Base-by-base conservation (phyloP, 2,113 vertebrate genomes). In the Paedocypris sp. region DNA sequence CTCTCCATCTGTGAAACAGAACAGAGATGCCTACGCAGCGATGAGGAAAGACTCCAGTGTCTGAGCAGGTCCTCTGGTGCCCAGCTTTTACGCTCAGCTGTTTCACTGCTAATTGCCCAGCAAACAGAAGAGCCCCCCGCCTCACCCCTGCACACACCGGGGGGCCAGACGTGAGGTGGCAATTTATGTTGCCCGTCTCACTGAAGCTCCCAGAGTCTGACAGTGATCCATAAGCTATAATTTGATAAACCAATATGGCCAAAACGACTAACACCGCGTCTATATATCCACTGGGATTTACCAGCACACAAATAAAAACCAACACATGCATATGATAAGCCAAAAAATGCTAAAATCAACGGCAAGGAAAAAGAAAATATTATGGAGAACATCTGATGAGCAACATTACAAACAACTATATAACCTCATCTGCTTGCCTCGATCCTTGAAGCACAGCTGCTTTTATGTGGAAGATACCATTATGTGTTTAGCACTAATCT, bases 401-500 rank as follows among this genome's bases (percentile, higher is more conserved):
- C 41, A 11, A 62, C 66, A 59, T 51, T 56, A 64, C 60, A 71
- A 67, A 60, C 42, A 60, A 45, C 48, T 63, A 47, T 35, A 60
- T 60, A 54, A 71, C 76, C n/a, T n/a, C n/a, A n/a, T n/a, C 69
- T 63, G 6, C 32, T 66, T 70, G 73, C 66, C 74, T 60, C 22
- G 64, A 68, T 74, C 73, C 73, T 73, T 10, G 32, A 64, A 71
- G 76, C 54, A 61, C 46, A 45, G 46, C 67, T 67, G 63, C 59
- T 57, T 76, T 74, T 78, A n/a, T n/a, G n/a, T n/a, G n/a, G n/a
- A n/a, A n/a, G 64, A 69, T 42, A 62, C 71, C 77, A 72, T 73
- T 66, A 80, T 78, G 69, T 80, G 74, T 74, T n/a, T 76, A 78
- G 79, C 79, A 79, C 80, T 83, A 80, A 81, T 80, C 62, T 79